Base-by-base conservation (phyloP, 2,113 vertebrate species). In the Promerops cafer region DNA sequence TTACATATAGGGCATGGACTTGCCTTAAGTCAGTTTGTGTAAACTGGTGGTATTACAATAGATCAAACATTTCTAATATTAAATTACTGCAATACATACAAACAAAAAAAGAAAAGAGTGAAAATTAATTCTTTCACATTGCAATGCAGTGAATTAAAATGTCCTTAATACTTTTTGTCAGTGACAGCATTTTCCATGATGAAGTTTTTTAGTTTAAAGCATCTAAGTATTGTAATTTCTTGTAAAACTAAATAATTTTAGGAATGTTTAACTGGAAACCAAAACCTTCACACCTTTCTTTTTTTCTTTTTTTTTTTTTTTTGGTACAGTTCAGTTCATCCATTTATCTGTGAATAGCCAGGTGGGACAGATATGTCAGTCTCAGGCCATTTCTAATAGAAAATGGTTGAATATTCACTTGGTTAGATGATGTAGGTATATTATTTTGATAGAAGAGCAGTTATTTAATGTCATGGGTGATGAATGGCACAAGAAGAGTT, bases 391-490 rank as follows among this genome's bases (percentile, higher is more conserved):
- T 40, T 92, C 63, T 96, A 96, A 91, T 86, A 95, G 75, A 96
- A 96, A 96, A 96, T 94, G 35, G 88, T 84, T 95, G 95, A 96
- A 96, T 96, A 96, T 94, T 96, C 94, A 95, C 89, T 96, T 96
- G 79, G 72, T 81, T 96, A 90, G 93, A 95, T 89, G 89, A 96
- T 96, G 91, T 95, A 97, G 90, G 95, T 93, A 96, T 96, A 96
- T 96, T 97, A 96, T 97, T 97, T 97, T 96, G 93, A 96, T 94
- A 97, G 95, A 96, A 93, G 70, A 96, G 90, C 89, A 90, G 96
- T 97, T 97, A 96, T 94, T 97, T 97, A 97, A 97, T 90, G 97
- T 96, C 95, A 80, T 45, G 64, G 70, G 69, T 97, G 95, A 96
- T 96, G 79, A 95, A 97, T 96, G 72, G 79, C 82, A 78, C 89